Percentiles rank a stretch among this genome's conserved stretches.
These are phyloP conservation scores for Sminthurides aquaticus DNA, from an alignment of 2,888 invertebrate genomes.

Conservation along the genomic window DNA sequence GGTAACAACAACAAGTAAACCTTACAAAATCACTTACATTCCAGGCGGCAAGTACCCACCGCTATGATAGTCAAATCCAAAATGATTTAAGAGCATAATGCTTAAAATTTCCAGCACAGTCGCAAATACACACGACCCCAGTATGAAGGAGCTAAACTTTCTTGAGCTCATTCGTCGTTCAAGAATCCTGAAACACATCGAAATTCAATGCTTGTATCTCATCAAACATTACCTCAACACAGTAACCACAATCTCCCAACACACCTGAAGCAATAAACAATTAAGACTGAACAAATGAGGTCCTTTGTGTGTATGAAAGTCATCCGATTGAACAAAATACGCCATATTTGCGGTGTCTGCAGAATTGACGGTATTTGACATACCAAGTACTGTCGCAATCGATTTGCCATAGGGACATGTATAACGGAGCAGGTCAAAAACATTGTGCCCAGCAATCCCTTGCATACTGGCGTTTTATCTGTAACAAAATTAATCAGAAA, in stretches of 20 bases:
- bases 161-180: constrained; percentile 52
- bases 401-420: constrained; percentile 49
- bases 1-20: neutral
- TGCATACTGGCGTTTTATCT: constrained; percentile 51
- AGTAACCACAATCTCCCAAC: neutral
- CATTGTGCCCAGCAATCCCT: constrained; percentile 49
- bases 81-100: constrained; percentile 45
- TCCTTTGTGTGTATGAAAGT: constrained; percentile 52
- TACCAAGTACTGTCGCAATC: constrained; percentile 47
- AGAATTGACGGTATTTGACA: constrained; percentile 49
- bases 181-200: constrained; percentile 47
- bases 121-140: constrained; percentile 48
- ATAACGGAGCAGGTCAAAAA: constrained; percentile 50
- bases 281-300: constrained; percentile 50
- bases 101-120: constrained; percentile 48
- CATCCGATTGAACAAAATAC: constrained; percentile 44
- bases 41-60: constrained; percentile 49
- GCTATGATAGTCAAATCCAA: constrained; percentile 47
- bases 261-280: constrained; percentile 51
- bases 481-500: constrained; percentile 37
- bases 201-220: neutral
- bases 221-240: neutral
- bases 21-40: constrained; percentile 48
- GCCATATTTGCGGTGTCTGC: constrained; percentile 38
- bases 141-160: constrained; percentile 50